phyloP scores from a whole-genome alignment of 30 jellyfish, hydroid and myxozoan species.

The Aurelia sp. region DNA sequence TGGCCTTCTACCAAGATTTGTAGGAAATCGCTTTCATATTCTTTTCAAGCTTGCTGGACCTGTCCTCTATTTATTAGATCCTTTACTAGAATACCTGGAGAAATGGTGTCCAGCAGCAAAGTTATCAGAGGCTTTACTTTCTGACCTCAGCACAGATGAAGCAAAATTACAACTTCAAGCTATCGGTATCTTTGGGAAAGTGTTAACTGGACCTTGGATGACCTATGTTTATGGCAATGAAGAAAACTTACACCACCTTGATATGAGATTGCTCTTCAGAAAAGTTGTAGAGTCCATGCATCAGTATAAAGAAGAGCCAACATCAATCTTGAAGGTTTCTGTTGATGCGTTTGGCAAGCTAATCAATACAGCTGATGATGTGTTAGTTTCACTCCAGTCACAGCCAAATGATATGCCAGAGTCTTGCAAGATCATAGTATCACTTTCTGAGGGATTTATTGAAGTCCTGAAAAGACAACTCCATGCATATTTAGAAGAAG shows the following conservation, averaged over 20 bases:
- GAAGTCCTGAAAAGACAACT: constrained; percentile 19
- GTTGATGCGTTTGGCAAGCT: too few relatives aligned
- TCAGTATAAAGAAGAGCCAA: too few relatives aligned
- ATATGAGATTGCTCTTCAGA: too few relatives aligned
- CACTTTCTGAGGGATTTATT: neutral
- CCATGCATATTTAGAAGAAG: neutral
- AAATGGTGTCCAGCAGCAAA: neutral
- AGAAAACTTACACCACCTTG: too few relatives aligned
- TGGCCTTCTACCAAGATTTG: constrained; percentile 10
- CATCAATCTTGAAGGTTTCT: too few relatives aligned
- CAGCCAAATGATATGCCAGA: neutral
- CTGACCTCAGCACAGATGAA: neutral
- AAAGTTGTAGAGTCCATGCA: too few relatives aligned
- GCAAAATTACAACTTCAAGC: constrained; percentile 12
- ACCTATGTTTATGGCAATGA: too few relatives aligned
- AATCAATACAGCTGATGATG: neutral
- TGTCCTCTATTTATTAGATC: too few relatives aligned
- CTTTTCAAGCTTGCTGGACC: too few relatives aligned
- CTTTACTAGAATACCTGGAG: neutral
- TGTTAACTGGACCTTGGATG: constrained; percentile 22
- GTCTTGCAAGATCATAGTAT: neutral
- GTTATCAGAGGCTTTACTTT: neutral
- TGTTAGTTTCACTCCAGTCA: neutral
- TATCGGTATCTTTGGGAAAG: constrained; percentile 11
- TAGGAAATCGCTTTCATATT: too few relatives aligned